Evolutionary conservation across 2,797 vertebrate genomes (phyloP).

Genomic region (Ambastaia sidthimunki): DNA sequence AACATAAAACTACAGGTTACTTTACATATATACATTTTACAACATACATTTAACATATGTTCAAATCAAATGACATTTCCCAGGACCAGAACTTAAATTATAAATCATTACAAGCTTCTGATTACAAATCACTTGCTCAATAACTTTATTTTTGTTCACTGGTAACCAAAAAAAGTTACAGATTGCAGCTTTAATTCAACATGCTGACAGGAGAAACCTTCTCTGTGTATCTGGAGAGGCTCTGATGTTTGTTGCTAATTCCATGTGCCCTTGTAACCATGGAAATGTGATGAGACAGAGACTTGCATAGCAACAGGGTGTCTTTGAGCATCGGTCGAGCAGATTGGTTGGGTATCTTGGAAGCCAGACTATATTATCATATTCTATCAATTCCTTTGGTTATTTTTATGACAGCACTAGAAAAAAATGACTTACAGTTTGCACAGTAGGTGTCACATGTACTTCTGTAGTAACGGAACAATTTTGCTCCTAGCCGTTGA

Average conservation of each 20-base stretch:
- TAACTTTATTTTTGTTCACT: too few species aligned
- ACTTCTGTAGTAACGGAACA: not conserved
- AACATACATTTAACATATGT: too few species aligned
- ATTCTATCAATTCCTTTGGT: conserved; percentile 4
- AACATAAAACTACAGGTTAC: too few species aligned
- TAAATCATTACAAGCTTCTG: too few species aligned
- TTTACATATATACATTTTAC: too few species aligned
- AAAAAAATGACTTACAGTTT: not conserved
- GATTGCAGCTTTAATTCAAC: not conserved
- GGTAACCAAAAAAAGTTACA: too few species aligned
- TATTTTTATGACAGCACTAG: not conserved
- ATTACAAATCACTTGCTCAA: too few species aligned
- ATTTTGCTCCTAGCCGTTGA: not conserved
- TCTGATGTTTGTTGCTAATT: conserved; percentile 54
- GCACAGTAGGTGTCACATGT: not conserved
- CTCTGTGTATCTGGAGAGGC: conserved; percentile 49
- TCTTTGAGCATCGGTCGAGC: conserved; percentile 57
- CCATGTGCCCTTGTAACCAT: conserved; percentile 68
- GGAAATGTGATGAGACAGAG: conserved; percentile 66
- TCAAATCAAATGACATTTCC: too few species aligned
- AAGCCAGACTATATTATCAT: conserved; percentile 3
- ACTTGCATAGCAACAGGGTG: conserved; percentile 68
- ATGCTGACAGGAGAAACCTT: conserved; percentile 31
- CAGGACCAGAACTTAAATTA: too few species aligned
- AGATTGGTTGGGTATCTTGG: conserved; percentile 49